Evolutionary conservation across 2,888 invertebrate genomes (phyloP).

Genomic region (Chrysina gloriosa): DNA sequence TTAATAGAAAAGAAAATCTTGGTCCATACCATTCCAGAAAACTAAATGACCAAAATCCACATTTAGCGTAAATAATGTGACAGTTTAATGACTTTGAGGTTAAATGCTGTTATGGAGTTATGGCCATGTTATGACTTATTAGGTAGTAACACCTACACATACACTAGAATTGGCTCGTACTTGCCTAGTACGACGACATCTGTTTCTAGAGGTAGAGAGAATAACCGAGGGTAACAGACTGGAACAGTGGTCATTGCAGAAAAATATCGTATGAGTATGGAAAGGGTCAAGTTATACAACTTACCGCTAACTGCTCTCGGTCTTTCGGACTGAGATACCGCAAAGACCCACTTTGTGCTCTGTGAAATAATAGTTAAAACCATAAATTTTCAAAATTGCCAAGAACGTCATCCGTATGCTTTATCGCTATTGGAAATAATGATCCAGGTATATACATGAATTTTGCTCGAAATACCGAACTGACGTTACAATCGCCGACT

Average conservation of each 20-base stretch:
- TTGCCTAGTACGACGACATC: slow-evolving; percentile 44
- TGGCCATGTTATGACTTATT: slow-evolving; percentile 46
- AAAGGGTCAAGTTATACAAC: slow-evolving; percentile 59
- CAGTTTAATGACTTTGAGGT: slow-evolving; percentile 44
- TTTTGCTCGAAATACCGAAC: too few species aligned
- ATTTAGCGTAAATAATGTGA: slow-evolving; percentile 40
- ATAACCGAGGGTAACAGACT: slow-evolving; percentile 46
- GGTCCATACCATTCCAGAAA: slow-evolving; percentile 19
- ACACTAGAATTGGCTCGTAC: slow-evolving; percentile 3
- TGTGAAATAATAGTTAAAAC: background rate
- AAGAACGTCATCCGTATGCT: background rate
- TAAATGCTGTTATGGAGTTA: slow-evolving; percentile 43
- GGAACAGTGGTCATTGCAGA: slow-evolving; percentile 56
- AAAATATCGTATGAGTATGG: slow-evolving; percentile 57
- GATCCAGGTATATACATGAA: too few species aligned
- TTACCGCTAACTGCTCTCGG: slow-evolving; percentile 57
- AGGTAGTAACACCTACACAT: slow-evolving; percentile 28
- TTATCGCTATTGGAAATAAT: background rate
- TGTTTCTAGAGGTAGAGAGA: slow-evolving; percentile 43
- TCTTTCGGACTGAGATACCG: slow-evolving; percentile 56
- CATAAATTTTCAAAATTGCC: slow-evolving; percentile 13
- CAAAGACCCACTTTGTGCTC: slow-evolving; percentile 44
- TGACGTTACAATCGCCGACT: too few species aligned
- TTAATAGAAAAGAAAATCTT: background rate
- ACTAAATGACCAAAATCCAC: slow-evolving; percentile 26